Conservation (phyloP, 2,113 vertebrate species). For the Saccopteryx bilineata region DNA sequence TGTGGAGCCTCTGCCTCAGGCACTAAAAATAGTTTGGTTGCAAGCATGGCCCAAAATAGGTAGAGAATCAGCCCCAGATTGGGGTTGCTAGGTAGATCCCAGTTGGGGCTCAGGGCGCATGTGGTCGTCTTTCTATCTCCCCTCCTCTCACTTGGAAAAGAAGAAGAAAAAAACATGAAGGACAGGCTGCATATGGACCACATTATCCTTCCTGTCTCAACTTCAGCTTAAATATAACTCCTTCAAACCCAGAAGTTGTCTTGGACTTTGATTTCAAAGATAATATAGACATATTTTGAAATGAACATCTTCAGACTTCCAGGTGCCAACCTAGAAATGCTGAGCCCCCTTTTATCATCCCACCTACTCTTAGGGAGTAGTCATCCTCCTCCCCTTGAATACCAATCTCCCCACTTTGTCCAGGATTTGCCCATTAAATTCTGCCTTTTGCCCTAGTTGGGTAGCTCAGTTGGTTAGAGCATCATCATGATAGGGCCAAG, state of each 20-base stretch:
- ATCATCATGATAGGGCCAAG: too few relatives aligned
- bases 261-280: neutral
- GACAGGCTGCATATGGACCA: neutral
- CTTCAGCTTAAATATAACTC: neutral
- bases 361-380: neutral
- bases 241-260: neutral
- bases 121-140: too few relatives aligned
- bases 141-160: too few relatives aligned
- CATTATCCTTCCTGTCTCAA: neutral
- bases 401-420: neutral
- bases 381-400: neutral
- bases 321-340: neutral
- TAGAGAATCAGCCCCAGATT: too few relatives aligned
- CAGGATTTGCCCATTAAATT: neutral
- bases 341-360: neutral
- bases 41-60: too few relatives aligned
- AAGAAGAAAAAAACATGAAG: neutral
- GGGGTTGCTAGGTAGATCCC: too few relatives aligned
- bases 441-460: neutral
- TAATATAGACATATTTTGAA: neutral
- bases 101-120: too few relatives aligned
- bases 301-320: neutral
- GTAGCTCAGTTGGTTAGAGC: too few relatives aligned
- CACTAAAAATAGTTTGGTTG: too few relatives aligned
- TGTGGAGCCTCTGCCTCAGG: too few relatives aligned